A percentile compares a stretch with the other conserved stretches of the same genome.
These are phyloP conservation scores for Zaprionus ghesquierei DNA, from an alignment of 1,140 invertebrate species.

Conservation along the genomic window DNA sequence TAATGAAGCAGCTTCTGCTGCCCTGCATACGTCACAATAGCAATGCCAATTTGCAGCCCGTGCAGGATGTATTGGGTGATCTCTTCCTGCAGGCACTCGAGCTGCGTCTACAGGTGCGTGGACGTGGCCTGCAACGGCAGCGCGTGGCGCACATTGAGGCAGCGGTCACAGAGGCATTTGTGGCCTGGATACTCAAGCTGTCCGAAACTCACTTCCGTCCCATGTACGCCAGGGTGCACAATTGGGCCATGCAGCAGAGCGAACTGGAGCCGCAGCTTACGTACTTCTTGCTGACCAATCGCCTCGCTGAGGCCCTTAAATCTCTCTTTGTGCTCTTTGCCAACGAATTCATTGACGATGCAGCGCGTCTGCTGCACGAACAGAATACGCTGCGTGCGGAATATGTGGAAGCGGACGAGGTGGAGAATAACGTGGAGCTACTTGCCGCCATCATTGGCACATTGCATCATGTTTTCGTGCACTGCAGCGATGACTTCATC, in stretches of 20 bases:
- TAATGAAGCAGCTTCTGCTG: constrained; percentile 88
- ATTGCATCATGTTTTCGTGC: constrained; percentile 89
- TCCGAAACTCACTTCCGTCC: constrained; percentile 94
- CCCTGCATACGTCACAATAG: constrained; percentile 87
- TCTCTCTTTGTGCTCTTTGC: constrained; percentile 95
- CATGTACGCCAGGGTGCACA: constrained; percentile 92
- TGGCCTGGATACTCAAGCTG: constrained; percentile 91
- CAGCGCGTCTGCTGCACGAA: constrained; percentile 87
- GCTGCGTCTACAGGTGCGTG: constrained; percentile 84
- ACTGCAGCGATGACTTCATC: constrained; percentile 92
- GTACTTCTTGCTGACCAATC: constrained; percentile 87
- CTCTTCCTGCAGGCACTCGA: constrained; percentile 91
- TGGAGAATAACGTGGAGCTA: constrained; percentile 84
- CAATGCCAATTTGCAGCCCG: constrained; percentile 85
- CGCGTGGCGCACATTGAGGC: constrained; percentile 85
- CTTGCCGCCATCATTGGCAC: constrained; percentile 89
- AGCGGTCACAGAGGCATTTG: constrained; percentile 88
- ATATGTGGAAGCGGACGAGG: constrained; percentile 64
- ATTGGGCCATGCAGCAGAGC: constrained; percentile 89
- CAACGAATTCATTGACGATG: constrained; percentile 91
- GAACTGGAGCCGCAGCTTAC: constrained; percentile 68
- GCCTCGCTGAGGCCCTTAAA: constrained; percentile 91
- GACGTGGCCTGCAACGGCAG: constrained; percentile 47
- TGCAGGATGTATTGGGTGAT: constrained; percentile 87
- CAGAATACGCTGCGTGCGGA: constrained; percentile 84